Conservation (phyloP, 2,888 invertebrate species). For the Scaptomyza parva region DNA sequence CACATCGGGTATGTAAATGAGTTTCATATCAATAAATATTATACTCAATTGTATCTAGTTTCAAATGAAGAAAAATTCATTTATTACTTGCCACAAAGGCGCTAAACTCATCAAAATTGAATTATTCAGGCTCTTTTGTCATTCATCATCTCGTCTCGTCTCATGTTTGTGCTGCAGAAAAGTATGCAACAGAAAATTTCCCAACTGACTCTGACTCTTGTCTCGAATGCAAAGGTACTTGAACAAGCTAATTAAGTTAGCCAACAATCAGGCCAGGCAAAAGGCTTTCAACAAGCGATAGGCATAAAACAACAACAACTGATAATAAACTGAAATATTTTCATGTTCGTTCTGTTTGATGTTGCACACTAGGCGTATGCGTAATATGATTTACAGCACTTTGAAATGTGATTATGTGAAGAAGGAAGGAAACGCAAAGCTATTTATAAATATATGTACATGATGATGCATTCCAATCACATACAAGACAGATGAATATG, state of each 20-base stretch:
- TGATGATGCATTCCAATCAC: background rate
- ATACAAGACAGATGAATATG: background rate
- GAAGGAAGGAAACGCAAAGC: background rate
- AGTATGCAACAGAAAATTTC: slow-evolving; percentile 63
- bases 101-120: slow-evolving; percentile 27
- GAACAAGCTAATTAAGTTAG: slow-evolving; percentile 69
- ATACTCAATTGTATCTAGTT: slow-evolving; percentile 6
- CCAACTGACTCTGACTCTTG: slow-evolving; percentile 29
- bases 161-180: slow-evolving; percentile 21
- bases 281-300: slow-evolving; percentile 24
- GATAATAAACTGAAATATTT: slow-evolving; percentile 46
- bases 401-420: slow-evolving; percentile 66
- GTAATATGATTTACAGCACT: slow-evolving; percentile 73
- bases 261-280: slow-evolving; percentile 64
- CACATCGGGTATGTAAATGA: slow-evolving; percentile 20
- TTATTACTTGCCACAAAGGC: slow-evolving; percentile 10
- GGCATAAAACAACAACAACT: slow-evolving; percentile 5
- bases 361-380: slow-evolving; percentile 58
- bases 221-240: slow-evolving; percentile 2
- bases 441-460: slow-evolving; percentile 1
- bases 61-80: background rate
- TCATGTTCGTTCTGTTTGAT: slow-evolving; percentile 35
- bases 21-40: background rate
- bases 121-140: slow-evolving; percentile 24
- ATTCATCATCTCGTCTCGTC: no score